Evolutionary conservation across 2,888 invertebrate genomes (phyloP), one percentile per base, ranked within the genome.

Genomic region (Dicyrtomina minuta): DNA sequence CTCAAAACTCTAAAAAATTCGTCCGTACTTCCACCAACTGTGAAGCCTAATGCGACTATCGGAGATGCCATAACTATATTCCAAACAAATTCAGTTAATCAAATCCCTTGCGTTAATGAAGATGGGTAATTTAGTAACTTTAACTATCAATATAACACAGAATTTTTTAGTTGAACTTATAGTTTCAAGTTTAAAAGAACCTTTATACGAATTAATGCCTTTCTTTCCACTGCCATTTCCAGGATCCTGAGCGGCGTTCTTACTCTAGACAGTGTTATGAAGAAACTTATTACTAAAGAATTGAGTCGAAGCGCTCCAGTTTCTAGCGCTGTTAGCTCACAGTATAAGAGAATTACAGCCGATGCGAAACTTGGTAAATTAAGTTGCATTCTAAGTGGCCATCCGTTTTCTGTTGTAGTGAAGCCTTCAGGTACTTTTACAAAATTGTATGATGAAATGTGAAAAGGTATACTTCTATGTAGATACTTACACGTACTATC

Each of bases 341-440:
- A 91, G 79, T 90, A 88, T 80, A 88, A 89, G 71, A 89, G 89
- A 83, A 84, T 92, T 17, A 84, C 86, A 58, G 83, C 86, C 60
- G 82, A 86, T 67, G 87, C 89, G 0, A 86, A 86, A 10, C 83
- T 95, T 12, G 92, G 92, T 2, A 85, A 86, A 76, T 84, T 93
- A 43, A 91, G 92, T 0, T 85, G 90, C 67, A 86, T 93, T 79
- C 84, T 96, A 62, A 92, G 95, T 80, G 88, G 88, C 64, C 89
- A 93, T 74, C 84, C 89, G 17, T 92, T 88, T 81, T 91, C 90
- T 2, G 83, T 93, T n/a, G 86, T 93, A 53, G 82, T 87, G 2
- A 84, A 86, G 70, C 61, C 49, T 39, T 27, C 26, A 33, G 67
- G 67, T 67, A 66, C 2, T n/a, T n/a, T n/a, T 33, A 33, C 33